These are phyloP conservation scores for Acropternis orthonyx DNA, from an alignment of 2,797 vertebrate genomes.

Conservation along the genomic window DNA sequence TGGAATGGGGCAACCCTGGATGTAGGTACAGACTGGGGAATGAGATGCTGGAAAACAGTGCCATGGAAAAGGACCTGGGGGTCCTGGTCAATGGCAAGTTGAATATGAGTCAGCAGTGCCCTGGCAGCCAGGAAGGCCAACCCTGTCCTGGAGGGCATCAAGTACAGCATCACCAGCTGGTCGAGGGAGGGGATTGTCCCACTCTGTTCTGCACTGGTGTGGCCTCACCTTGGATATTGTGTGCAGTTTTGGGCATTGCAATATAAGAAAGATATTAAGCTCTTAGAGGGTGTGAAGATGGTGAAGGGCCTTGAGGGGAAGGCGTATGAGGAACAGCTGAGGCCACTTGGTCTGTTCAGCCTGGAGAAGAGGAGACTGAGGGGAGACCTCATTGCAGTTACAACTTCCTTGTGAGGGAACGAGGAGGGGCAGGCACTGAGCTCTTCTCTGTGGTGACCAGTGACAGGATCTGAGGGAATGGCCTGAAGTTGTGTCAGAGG, in stretches of 20 bases:
- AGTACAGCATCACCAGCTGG: rapidly evolving
- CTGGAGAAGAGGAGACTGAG: neutral
- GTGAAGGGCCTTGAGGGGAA: neutral
- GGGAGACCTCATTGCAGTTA: neutral
- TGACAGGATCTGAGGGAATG: neutral
- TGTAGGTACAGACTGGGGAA: neutral
- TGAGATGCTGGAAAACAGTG: neutral
- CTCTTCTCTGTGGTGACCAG: neutral
- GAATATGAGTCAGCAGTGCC: neutral
- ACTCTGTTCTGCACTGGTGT: neutral
- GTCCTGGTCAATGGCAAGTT: too few relatives aligned
- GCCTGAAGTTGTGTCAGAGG: neutral
- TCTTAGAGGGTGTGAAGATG: neutral
- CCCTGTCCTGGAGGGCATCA: neutral
- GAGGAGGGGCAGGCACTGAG: neutral
- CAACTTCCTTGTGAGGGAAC: neutral
- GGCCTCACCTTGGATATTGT: neutral
- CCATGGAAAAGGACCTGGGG: neutral
- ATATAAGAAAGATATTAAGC: neutral
- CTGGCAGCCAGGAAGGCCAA: neutral
- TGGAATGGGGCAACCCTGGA: neutral
- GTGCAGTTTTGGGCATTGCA: neutral
- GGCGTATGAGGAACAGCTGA: neutral
- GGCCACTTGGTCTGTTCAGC: neutral
- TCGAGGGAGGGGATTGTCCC: neutral